phyloP scores from a whole-genome alignment of 2,113 vertebrate genomes.

The Cnemophilus loriae region DNA sequence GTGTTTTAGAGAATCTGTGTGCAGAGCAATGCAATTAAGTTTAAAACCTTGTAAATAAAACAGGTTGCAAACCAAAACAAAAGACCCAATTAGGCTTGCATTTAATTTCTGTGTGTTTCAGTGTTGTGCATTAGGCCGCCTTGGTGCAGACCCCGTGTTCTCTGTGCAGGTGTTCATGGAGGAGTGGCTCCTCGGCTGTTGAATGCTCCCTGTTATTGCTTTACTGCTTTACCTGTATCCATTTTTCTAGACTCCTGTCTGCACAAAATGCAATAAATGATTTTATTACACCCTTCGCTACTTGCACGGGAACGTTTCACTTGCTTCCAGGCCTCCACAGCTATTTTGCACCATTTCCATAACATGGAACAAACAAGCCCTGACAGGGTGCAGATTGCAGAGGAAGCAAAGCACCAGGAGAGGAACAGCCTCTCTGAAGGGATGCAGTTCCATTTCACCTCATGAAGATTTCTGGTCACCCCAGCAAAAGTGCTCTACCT shows the following conservation, averaged over 20 bases:
- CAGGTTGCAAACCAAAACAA: constrained; percentile 72
- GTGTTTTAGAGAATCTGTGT: constrained; percentile 80
- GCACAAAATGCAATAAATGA: constrained; percentile 99
- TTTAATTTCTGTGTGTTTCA: constrained; percentile 87
- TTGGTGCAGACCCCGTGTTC: constrained; percentile 79
- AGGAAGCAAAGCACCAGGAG: neutral
- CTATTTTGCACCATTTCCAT: neutral
- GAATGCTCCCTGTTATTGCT: constrained; percentile 95
- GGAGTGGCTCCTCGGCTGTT: constrained; percentile 88
- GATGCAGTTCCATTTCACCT: neutral
- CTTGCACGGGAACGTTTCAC: neutral
- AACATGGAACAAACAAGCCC: neutral
- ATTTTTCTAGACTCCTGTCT: constrained; percentile 98
- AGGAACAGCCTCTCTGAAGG: neutral
- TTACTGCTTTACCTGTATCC: constrained; percentile 88
- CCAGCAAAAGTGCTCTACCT: neutral
- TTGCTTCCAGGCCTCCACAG: neutral
- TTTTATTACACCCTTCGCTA: constrained; percentile 91
- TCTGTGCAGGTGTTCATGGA: constrained; percentile 76
- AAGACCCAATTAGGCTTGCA: constrained; percentile 80
- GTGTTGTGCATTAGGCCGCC: constrained; percentile 65
- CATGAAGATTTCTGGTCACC: neutral
- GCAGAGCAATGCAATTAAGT: constrained; percentile 73
- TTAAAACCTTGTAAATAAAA: constrained; percentile 84
- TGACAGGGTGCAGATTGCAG: neutral